These are phyloP conservation scores for Drosophila lowei DNA, from an alignment of 1,140 invertebrate species.

Conservation along the genomic window DNA sequence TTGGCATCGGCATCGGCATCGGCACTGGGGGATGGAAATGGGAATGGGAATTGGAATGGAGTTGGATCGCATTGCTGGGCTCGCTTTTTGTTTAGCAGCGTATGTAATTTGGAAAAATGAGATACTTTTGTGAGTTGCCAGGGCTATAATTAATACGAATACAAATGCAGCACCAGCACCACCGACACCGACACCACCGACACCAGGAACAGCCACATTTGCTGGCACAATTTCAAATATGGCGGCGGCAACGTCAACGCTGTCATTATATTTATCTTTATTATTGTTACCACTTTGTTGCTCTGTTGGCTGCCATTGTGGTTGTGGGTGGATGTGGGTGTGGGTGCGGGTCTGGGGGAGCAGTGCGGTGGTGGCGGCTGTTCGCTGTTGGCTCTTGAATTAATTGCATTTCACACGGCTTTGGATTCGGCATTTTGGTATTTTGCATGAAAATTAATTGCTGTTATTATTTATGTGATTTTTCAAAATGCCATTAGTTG, in stretches of 20 bases:
- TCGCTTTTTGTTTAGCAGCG: conserved; percentile 34
- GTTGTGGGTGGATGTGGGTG: conserved; percentile 33
- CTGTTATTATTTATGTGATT: conserved; percentile 62
- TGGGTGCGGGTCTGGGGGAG: too few species aligned
- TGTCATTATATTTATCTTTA: conserved; percentile 75
- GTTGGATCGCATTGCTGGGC: conserved; percentile 2
- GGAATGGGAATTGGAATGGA: conserved; percentile 24
- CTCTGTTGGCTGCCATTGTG: conserved; percentile 25
- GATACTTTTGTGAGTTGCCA: conserved; percentile 74
- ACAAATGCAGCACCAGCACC: conserved; percentile 36
- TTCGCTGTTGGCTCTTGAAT: conserved; percentile 57
- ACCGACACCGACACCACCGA: conserved; percentile 7
- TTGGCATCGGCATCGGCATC: conserved; percentile 1
- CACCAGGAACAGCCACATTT: conserved; percentile 23
- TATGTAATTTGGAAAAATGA: conserved; percentile 75
- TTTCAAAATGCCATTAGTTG: conserved; percentile 41
- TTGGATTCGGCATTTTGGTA: conserved; percentile 56
- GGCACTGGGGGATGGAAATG: conserved; percentile 17
- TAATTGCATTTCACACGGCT: conserved; percentile 75
- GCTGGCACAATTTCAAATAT: conserved; percentile 72
- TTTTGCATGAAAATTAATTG: conserved; percentile 72
- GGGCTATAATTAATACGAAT: conserved; percentile 71
- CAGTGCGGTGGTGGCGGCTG: background rate
- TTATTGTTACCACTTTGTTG: conserved; percentile 63
- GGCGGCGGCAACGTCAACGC: conserved; percentile 64